Base-by-base conservation (phyloP, 2,888 invertebrate genomes). In the Stenichneumon culpator region DNA sequence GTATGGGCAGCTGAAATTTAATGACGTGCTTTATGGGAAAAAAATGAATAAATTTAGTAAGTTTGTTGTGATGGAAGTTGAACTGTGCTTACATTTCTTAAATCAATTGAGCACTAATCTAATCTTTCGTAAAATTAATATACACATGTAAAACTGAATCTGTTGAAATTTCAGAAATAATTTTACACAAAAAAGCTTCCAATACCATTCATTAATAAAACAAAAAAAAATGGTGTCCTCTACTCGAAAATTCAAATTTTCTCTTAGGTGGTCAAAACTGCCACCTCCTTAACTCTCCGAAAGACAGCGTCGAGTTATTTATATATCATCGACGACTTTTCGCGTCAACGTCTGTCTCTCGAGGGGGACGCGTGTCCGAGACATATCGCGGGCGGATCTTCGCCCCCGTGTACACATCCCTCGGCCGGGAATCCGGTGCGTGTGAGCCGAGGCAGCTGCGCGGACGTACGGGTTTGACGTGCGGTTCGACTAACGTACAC, bases 381-480 rank as follows among this genome's bases (percentile, higher is more conserved):
- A 44, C 25, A 11, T 68, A 67, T 68, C 77, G 77, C 67, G 67
- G 39, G 39, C 11, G 54, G 67, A 77, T 77, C 75, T 68, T 25
- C 39, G 36, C 39, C 25, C 11, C 39, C 54, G 67, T 73, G n/a
- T n/a, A 47, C n/a, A 22, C 16, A 44, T 44, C 44, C 44, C 44
- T 60, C 60, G 60, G 7, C 7, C n/a, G 67, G 39, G 25, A 68
- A 54, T 67, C 54, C 54, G 67, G 67, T 77, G 77, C 67, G 68
- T 67, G 77, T 54, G 77, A 68, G 67, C 25, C 28, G 22, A 57
- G 54, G 54, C 77, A 77, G 77, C 77, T 77, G 77, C n/a, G 44
- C 19, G 60, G 25, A 54, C 16, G 28, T 22, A 44, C 77, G 19
- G 57, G 54, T 77, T 77, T 68, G 77, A 77, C 77, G 67, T 67